Conservation (phyloP, 2,888 invertebrate genomes). For the Leucophora obtusa region DNA sequence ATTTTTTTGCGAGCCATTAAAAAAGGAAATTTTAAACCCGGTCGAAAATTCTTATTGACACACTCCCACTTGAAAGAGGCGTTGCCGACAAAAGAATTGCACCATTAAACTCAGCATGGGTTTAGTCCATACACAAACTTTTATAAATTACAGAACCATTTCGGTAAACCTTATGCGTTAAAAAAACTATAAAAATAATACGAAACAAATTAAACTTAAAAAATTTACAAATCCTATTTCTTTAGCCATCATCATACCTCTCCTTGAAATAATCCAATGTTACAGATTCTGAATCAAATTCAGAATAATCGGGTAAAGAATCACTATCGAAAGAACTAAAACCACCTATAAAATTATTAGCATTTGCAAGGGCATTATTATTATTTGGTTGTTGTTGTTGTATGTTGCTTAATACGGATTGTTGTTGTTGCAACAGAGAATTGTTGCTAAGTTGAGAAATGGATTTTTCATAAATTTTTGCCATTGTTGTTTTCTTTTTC, state of each 20-base stretch:
- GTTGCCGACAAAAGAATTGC: too few relatives aligned
- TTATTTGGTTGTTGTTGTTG: slow-evolving; percentile 67
- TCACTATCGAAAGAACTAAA: slow-evolving; percentile 80
- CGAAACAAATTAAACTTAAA: slow-evolving; percentile 4
- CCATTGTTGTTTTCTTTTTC: slow-evolving; percentile 52
- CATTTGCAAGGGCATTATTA: slow-evolving; percentile 69
- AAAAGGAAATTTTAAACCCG: too few relatives aligned
- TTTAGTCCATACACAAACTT: too few relatives aligned
- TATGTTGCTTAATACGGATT: slow-evolving; percentile 65
- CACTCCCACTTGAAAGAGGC: too few relatives aligned
- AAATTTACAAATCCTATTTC: slow-evolving; percentile 27
- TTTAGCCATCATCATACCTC: slow-evolving; percentile 74
- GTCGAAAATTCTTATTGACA: too few relatives aligned
- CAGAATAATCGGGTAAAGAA: slow-evolving; percentile 80
- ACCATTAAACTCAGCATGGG: too few relatives aligned
- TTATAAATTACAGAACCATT: too few relatives aligned
- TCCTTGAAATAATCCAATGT: slow-evolving; percentile 80
- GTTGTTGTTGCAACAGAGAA: slow-evolving; percentile 61
- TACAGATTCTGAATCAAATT: slow-evolving; percentile 80
- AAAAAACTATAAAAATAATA: slow-evolving; percentile 14
- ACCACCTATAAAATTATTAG: slow-evolving; percentile 77
- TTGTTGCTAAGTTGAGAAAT: slow-evolving; percentile 65
- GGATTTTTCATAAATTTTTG: slow-evolving; percentile 63
- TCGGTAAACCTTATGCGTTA: not conserved
- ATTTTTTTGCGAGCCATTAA: too few relatives aligned